Base-by-base conservation (phyloP, 1,140 invertebrate genomes). In the Aphelenchoides fujianensis region DNA sequence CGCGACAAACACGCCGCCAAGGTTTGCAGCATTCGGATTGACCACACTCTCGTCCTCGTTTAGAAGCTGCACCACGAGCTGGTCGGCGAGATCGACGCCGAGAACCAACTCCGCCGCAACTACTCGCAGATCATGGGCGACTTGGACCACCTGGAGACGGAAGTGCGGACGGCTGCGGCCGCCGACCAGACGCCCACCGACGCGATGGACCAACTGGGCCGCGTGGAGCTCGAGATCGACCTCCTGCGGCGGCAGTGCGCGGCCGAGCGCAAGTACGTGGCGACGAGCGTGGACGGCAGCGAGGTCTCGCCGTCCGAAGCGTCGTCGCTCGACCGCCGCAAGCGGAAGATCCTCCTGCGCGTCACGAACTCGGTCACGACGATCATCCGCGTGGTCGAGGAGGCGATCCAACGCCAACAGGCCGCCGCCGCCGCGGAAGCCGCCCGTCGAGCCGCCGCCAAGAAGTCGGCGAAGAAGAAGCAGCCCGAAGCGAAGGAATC, bases 321-420 rank as follows among this genome's bases (percentile, higher is more conserved):
- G 7, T 31, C 68, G 16, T 66, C 54, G 19, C 23, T 16, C 23
- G 16, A 31, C 19, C 12, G 35, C 2, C 52, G 62, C 16, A 34
- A 30, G 53, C 19, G 36, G 1, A 68, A 34, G 3, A 70, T 70
- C 19, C 12, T 70, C 7, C n/a, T 68, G 7, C 23, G 34, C 27
- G 32, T 68, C 48, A 68, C 66, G 0, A 61, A 68, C 48, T 30
- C 7, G 1, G 66, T 68, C 35, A 68, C 66, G 1, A 68, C 66
- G 16, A 68, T 68, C 23, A 68, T 68, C 9, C 23, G 34, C 12
- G 66, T 68, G 28, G 48, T 68, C 19, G 66, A 68, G 30, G 66
- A 68, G 7, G 66, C 31, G 19, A 16, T 66, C 16, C 16, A 66
- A 35, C 63, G 63, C 1, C 63, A 66, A 30, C 28, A 61, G n/a